Evolutionary conservation across 2,888 invertebrate species (phyloP).

Genomic region (Unio pictorum): DNA sequence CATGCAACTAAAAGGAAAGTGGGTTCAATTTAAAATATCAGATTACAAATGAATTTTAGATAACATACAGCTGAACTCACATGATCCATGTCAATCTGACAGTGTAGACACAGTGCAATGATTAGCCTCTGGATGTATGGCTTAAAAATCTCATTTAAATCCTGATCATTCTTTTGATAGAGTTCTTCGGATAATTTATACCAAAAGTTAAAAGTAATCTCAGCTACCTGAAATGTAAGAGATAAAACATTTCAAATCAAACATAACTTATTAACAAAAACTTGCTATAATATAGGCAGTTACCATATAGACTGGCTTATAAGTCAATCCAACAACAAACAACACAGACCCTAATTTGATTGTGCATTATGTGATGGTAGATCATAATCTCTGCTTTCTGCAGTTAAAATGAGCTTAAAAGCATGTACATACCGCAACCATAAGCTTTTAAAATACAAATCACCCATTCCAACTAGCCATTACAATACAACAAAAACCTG

Average conservation of each 20-base stretch:
- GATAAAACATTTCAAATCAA: not conserved
- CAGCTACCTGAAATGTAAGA: conserved; percentile 76
- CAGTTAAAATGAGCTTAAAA: no score
- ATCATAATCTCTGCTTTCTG: no score
- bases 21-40: not conserved
- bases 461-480: no score
- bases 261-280: no score
- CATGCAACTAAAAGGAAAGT: not conserved
- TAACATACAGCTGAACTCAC: conserved; percentile 71
- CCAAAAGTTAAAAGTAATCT: conserved; percentile 97
- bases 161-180: conserved; percentile 88
- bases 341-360: no score
- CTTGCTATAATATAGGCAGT: no score
- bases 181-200: conserved; percentile 94
- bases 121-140: conserved; percentile 94
- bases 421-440: no score
- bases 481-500: no score
- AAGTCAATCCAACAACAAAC: no score
- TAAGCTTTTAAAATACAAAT: no score
- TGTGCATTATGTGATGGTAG: no score
- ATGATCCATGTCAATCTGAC: conserved; percentile 96
- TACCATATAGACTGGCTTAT: no score
- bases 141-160: conserved; percentile 86
- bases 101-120: conserved; percentile 90
- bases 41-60: not conserved